Conservation (phyloP, 2,797 vertebrate species). For the Catamblyrhynchus diadema region DNA sequence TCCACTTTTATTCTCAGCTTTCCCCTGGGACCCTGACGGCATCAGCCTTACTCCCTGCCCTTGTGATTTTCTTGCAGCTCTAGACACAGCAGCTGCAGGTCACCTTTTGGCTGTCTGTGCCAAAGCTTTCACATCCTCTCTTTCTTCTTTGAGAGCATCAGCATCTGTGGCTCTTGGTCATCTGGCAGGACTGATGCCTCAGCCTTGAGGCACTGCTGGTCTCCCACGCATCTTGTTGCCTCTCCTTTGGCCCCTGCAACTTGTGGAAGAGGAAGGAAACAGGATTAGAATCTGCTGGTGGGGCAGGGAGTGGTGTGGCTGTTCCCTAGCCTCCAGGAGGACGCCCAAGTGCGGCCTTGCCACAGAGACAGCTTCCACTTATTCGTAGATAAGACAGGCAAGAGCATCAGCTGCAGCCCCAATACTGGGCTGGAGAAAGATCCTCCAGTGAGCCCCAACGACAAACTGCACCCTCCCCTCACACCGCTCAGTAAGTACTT, state of each 20-base stretch:
- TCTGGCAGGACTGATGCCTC: background rate
- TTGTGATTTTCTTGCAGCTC: background rate
- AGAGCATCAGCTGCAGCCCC: background rate
- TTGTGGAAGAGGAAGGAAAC: background rate
- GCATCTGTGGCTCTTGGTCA: background rate
- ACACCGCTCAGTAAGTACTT: conserved; percentile 64
- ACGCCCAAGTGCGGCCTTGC: conserved; percentile 26
- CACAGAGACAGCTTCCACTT: conserved; percentile 57
- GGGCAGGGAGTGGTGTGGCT: background rate
- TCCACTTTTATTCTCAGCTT: background rate
- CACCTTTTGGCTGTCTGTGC: background rate
- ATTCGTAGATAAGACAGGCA: conserved; percentile 67
- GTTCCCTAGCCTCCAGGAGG: background rate
- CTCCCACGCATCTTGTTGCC: fast-evolving
- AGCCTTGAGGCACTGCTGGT: background rate
- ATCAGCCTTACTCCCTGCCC: background rate
- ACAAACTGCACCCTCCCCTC: background rate
- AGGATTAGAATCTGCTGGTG: background rate
- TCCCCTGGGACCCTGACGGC: background rate
- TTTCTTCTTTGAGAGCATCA: background rate
- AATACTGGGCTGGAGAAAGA: background rate
- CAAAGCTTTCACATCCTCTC: background rate
- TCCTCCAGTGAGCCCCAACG: background rate
- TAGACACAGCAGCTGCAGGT: background rate
- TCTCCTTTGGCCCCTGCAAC: background rate